phyloP scores from a whole-genome alignment of 2,888 invertebrate genomes.

The Crematogaster levior region DNA sequence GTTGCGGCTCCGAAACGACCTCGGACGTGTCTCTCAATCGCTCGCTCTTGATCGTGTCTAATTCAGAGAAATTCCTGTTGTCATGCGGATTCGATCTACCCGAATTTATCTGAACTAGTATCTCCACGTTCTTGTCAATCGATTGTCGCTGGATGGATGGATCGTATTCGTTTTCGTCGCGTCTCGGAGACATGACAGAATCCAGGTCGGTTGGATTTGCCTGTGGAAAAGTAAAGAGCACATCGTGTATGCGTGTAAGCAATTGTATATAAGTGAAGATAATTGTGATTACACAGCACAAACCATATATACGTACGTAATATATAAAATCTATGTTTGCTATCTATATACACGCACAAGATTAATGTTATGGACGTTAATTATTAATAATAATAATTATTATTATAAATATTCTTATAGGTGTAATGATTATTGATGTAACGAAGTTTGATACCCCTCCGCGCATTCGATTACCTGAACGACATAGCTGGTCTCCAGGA shows the following conservation, averaged over 20 bases:
- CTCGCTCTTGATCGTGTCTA: not conserved
- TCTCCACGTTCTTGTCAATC: not conserved
- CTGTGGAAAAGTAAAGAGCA: not conserved
- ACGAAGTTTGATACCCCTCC: not conserved
- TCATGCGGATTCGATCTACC: not conserved
- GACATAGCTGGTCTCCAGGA: not conserved
- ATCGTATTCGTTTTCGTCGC: not conserved
- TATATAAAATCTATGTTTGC: not conserved
- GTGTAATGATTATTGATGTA: not conserved
- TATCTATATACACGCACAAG: too few species aligned
- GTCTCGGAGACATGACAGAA: not conserved
- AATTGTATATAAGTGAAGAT: slow-evolving; percentile 15
- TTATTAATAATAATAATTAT: not conserved
- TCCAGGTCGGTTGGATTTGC: not conserved
- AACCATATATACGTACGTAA: not conserved
- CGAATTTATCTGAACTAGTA: not conserved
- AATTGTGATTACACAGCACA: not conserved
- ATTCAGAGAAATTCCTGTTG: not conserved
- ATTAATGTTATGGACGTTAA: not conserved
- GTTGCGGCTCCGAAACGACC: not conserved
- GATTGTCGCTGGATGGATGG: not conserved
- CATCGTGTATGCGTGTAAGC: not conserved
- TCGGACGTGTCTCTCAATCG: not conserved
- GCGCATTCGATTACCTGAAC: slow-evolving; percentile 11
- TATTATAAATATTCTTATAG: not conserved